A percentile compares a stretch with the other conserved stretches of the same genome.
phyloP scores from a whole-genome alignment of 2,797 vertebrate genomes.

The Lagorchestes hirsutus region DNA sequence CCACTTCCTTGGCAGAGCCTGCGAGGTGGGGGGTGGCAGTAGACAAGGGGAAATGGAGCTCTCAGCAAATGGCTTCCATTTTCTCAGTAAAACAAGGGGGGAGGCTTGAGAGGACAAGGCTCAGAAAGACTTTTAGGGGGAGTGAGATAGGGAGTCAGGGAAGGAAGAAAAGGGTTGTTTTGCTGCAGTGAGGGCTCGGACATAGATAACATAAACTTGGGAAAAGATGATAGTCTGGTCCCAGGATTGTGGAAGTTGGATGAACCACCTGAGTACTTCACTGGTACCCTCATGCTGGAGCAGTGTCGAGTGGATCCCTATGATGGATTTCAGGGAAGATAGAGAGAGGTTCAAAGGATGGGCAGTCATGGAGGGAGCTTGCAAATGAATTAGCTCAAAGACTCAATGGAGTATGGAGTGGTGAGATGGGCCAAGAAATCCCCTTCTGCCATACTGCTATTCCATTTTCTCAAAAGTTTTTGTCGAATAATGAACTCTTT shows the following conservation, averaged over 20 bases:
- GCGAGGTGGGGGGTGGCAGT: too few species aligned
- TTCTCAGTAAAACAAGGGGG: too few species aligned
- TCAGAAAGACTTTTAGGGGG: not conserved
- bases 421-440: not conserved
- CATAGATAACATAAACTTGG: too few species aligned
- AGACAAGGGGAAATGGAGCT: too few species aligned
- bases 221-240: not conserved
- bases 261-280: not conserved
- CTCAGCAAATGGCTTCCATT: too few species aligned
- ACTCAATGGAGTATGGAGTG: too few species aligned
- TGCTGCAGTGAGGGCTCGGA: not conserved
- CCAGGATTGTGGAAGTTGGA: not conserved
- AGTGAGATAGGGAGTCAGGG: not conserved
- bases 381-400: too few species aligned
- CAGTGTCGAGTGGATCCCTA: not conserved
- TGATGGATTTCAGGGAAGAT: not conserved
- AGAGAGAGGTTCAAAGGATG: not conserved
- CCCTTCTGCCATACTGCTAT: too few species aligned
- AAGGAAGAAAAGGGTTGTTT: not conserved
- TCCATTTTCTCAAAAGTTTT: not conserved
- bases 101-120: too few species aligned
- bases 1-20: too few species aligned
- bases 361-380: too few species aligned
- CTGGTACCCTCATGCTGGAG: not conserved
- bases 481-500: not conserved